A percentile compares a stretch with the other conserved stretches of the same genome.
Conservation (phyloP, 2,113 vertebrate genomes). For the Archilochus colubris region DNA sequence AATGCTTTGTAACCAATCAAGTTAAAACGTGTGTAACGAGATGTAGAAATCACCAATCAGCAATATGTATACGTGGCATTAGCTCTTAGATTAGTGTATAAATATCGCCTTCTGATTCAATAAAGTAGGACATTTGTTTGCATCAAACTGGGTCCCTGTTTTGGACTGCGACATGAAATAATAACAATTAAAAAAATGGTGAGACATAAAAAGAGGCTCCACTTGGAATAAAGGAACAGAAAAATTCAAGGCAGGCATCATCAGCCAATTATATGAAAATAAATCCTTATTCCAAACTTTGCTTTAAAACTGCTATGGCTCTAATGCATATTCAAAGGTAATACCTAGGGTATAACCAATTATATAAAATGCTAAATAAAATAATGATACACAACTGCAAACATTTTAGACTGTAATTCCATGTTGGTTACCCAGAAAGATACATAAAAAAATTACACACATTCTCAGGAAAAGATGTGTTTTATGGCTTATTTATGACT, state of each 20-base stretch:
- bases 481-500: neutral
- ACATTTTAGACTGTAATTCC: neutral
- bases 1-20: too few relatives aligned
- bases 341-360: neutral
- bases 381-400: neutral
- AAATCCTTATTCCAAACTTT: neutral
- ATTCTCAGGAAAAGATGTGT: neutral
- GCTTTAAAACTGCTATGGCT: neutral
- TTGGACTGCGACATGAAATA: too few relatives aligned
- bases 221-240: neutral
- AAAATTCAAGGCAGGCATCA: neutral
- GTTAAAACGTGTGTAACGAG: too few relatives aligned
- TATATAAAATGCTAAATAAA: neutral
- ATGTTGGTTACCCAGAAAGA: neutral
- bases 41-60: too few relatives aligned
- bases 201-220: neutral
- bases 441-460: neutral
- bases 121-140: too few relatives aligned
- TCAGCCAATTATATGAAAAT: neutral
- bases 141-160: too few relatives aligned
- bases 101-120: too few relatives aligned
- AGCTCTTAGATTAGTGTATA: too few relatives aligned
- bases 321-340: neutral
- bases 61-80: too few relatives aligned
- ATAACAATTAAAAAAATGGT: neutral